phyloP scores from a whole-genome alignment of 2,888 invertebrate species.

The Drosophila tripunctata region DNA sequence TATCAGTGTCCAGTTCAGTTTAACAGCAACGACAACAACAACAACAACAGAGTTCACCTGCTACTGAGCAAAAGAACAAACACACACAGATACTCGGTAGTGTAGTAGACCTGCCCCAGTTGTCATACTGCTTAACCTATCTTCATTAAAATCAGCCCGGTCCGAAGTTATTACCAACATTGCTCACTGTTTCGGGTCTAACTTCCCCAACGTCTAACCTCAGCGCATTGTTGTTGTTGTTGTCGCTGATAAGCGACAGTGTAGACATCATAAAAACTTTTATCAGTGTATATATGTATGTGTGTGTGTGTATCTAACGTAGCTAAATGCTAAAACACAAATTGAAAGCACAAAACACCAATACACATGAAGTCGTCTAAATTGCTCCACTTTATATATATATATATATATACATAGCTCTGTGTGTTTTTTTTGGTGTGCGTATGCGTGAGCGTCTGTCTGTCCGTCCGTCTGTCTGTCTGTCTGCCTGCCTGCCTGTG shows the following conservation, averaged over 20 bases:
- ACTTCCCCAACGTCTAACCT: background rate
- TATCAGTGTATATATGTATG: constrained; percentile 17
- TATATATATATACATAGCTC: constrained; percentile 9
- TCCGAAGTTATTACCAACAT: constrained; percentile 45
- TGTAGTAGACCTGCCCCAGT: constrained; percentile 42
- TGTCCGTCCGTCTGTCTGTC: too few species aligned
- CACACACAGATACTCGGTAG: background rate
- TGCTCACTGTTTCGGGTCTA: constrained; percentile 29
- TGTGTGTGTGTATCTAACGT: constrained; percentile 37
- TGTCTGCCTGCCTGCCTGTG: constrained; percentile 18
- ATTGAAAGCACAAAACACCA: constrained; percentile 64
- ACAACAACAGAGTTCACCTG: constrained; percentile 40
- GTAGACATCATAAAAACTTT: constrained; percentile 74
- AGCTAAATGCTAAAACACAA: constrained; percentile 62
- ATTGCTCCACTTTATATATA: constrained; percentile 67
- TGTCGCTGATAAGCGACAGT: constrained; percentile 66
- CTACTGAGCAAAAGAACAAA: constrained; percentile 23
- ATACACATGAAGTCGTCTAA: constrained; percentile 63
- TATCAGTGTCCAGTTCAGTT: constrained; percentile 50
- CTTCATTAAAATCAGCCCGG: constrained; percentile 57
- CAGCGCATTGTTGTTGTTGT: constrained; percentile 21
- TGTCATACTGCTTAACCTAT: constrained; percentile 55
- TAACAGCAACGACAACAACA: constrained; percentile 4
- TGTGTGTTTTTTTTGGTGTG: constrained; percentile 13
- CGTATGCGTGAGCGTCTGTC: too few species aligned